Base-by-base conservation (phyloP, 2,797 vertebrate genomes). In the Pogoniulus pusillus region DNA sequence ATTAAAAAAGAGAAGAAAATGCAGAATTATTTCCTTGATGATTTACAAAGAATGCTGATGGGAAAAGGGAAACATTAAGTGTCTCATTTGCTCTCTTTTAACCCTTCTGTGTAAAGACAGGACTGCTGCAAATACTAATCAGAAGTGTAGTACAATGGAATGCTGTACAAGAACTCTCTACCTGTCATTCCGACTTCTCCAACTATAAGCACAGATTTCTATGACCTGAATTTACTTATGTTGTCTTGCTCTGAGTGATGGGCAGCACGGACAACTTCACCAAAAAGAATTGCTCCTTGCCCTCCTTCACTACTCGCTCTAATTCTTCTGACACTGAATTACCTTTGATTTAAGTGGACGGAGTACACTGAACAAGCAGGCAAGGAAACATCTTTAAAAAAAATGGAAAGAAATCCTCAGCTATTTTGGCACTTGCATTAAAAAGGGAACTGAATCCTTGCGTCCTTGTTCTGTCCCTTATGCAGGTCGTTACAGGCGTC, bases 21-120 rank as follows among this genome's bases (percentile, higher is more conserved):
- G 70, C 34, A 94, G 71, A 96, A 96, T 77, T 88, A 82, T 91
- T 95, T 95, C 71, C 88, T 89, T 72, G 53, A 90, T 83, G 65
- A 96, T 94, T 95, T 95, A 90, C 60, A 62, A 93, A 91, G 71
- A 96, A 92, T 55, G 45, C 66, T 85, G 76, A 49, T 91, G 88
- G 87, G 87, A 97, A 95, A 85, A 63, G 57, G 69, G 95, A 97
- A 89, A 91, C 65, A 59, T 4, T 84, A 89, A 79, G 41, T 82
- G 87, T 81, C 58, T 88, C 35, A 75, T 76, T 66, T 83, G 91
- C 27, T 37, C 29, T 79, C 41, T 83, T 41, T 93, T 96, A 96
- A 89, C 78, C 34, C 63, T 90, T 93, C 70, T 72, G 26, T 66
- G 65, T 77, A 79, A 77, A 22, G 63, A 54, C 51, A 82, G 47